Base-by-base conservation (phyloP, 2,113 vertebrate genomes). In the Seriola rivoliana region DNA sequence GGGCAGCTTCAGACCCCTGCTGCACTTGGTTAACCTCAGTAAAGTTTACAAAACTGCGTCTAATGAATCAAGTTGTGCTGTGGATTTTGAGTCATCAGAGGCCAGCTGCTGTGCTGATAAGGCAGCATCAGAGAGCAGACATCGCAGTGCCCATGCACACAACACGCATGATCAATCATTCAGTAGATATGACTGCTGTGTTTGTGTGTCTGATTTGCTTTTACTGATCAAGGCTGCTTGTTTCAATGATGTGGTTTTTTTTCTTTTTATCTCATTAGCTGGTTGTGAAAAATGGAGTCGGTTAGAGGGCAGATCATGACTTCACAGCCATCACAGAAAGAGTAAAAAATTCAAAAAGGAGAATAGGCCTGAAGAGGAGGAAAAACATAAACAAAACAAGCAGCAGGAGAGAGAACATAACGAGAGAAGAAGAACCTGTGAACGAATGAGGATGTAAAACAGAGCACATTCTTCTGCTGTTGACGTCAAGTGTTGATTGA, bases 161-260 rank as follows among this genome's bases (percentile, higher is more conserved):
- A 5, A 63, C 66, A 75, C 3, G 0, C 46, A 55, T 14, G 58
- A 85, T 84, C 84, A 78, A 62, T 82, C 79, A 85, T 80, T 64
- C 52, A 54, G 40, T 72, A 75, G 38, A 71, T 60, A 8, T 17
- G 62, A 4, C 69, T 52, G 69, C 55, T 58, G 34, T 46, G 63
- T 71, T 59, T 72, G 59, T 75, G 59, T 55, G 65, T 50, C 62
- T 79, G 77, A 57, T 57, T 71, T 8, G 63, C 57, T 83, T n/a
- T 23, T 3, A 6, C 62, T 67, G 77, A 84, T 79, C 78, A 72
- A 77, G 75, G 50, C 82, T 8, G 60, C 68, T 52, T 52, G 58
- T 66, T 81, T 34, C 71, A 68, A 44, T 32, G 52, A 71, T 81
- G 67, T 71, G 42, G 12, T 17, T 4, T 75, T 50, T 13, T 36